phyloP scores from a whole-genome alignment of 1,140 invertebrate species.

The Holcopasites calliopsidis region DNA sequence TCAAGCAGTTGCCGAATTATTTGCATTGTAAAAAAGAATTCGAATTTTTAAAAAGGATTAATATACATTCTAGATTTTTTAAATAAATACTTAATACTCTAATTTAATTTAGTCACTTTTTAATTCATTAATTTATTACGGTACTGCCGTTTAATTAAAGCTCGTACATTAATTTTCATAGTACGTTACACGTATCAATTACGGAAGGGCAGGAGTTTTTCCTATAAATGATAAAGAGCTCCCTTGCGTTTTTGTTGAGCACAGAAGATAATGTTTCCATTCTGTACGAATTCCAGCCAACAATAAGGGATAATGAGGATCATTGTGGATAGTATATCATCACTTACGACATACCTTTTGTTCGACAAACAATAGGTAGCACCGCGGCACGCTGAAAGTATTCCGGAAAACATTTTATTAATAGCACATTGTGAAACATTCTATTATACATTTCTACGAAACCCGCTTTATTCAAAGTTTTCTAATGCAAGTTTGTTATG shows the following conservation, averaged over 20 bases:
- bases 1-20: too few relatives aligned
- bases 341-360: conserved; percentile 18
- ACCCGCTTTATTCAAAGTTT: neutral
- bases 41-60: too few relatives aligned
- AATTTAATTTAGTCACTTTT: too few relatives aligned
- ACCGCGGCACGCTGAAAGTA: conserved; percentile 10
- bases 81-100: too few relatives aligned
- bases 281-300: neutral
- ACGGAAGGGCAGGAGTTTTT: neutral
- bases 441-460: neutral
- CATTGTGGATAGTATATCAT: conserved; percentile 8
- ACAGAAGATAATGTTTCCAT: conserved; percentile 1
- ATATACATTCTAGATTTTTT: too few relatives aligned
- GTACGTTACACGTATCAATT: too few relatives aligned
- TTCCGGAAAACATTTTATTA: conserved; percentile 16
- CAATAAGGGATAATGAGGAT: conserved; percentile 24
- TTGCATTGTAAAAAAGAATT: too few relatives aligned
- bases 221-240: neutral
- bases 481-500: neutral
- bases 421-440: neutral
- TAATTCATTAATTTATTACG: too few relatives aligned
- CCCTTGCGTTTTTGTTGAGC: neutral
- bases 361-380: conserved; percentile 14
- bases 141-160: too few relatives aligned
- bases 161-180: too few relatives aligned